These are phyloP conservation scores for Parauchenoglanis punctatus DNA, from an alignment of 2,797 vertebrate species.

Conservation along the genomic window DNA sequence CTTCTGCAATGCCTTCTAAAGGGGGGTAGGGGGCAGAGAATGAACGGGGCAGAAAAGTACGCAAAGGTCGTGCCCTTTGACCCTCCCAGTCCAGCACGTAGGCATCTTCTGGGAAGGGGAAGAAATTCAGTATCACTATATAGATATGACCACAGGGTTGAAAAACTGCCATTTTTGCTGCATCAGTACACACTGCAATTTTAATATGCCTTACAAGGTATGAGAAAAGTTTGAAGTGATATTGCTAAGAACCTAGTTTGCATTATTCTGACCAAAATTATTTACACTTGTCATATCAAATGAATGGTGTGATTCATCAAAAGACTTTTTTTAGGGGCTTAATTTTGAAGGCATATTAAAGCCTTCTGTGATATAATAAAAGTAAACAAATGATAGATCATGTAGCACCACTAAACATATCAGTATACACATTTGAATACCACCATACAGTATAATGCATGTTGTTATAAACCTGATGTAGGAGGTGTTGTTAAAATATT, in stretches of 20 bases:
- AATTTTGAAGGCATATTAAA: neutral
- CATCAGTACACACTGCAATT: too few relatives aligned
- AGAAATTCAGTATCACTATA: neutral
- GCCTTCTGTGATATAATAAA: neutral
- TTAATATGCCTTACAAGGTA: neutral
- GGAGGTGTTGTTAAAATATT: neutral
- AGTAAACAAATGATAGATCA: neutral
- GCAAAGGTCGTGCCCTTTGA: slow-evolving; percentile 60
- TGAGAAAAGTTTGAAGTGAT: neutral
- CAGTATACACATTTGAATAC: neutral
- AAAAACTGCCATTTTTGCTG: neutral
- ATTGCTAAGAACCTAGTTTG: neutral
- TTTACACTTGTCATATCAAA: neutral
- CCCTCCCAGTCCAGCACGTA: slow-evolving; percentile 66
- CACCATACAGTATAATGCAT: neutral
- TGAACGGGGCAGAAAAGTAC: slow-evolving; percentile 78
- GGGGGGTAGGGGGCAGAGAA: slow-evolving; percentile 84
- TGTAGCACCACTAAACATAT: neutral
- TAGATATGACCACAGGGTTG: neutral
- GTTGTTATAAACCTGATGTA: neutral
- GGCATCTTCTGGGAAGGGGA: slow-evolving; percentile 60
- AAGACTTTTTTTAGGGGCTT: neutral
- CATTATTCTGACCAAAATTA: neutral
- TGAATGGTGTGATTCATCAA: slow-evolving; percentile 1
- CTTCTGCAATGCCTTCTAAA: slow-evolving; percentile 74